phyloP scores from a whole-genome alignment of 2,888 invertebrate genomes.

The Tinea semifulvella region DNA sequence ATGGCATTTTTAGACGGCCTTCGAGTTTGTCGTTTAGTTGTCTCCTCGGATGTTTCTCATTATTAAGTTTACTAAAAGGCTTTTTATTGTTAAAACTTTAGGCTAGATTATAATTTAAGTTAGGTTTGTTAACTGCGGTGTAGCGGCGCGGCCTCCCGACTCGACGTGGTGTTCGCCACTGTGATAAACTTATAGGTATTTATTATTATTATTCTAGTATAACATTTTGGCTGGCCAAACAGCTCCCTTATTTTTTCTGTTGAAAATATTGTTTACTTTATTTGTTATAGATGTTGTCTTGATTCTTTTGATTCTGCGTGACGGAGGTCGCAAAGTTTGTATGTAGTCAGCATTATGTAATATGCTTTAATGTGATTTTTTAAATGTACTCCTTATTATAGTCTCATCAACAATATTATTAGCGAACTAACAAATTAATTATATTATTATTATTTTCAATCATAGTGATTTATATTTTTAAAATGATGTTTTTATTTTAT shows the following conservation, averaged over 20 bases:
- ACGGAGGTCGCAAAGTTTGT: constrained; percentile 53
- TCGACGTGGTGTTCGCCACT: constrained; percentile 5
- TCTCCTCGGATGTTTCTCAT: constrained; percentile 61
- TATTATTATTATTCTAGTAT: neutral
- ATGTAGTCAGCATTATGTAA: constrained; percentile 68
- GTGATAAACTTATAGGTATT: too few species aligned
- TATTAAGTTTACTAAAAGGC: constrained; percentile 56
- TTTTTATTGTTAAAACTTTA: constrained; percentile 67
- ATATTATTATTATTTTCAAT: constrained; percentile 44
- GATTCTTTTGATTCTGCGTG: neutral
- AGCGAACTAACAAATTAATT: constrained; percentile 52
- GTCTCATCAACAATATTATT: constrained; percentile 61
- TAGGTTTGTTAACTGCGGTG: constrained; percentile 66
- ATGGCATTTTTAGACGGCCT: constrained; percentile 35
- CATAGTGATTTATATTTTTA: constrained; percentile 63
- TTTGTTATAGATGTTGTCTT: constrained; percentile 6
- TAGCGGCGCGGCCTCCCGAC: constrained; percentile 19
- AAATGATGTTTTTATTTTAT: constrained; percentile 63
- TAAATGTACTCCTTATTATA: constrained; percentile 65
- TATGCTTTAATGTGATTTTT: constrained; percentile 70
- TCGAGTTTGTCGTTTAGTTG: constrained; percentile 52
- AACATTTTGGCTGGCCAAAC: constrained; percentile 3
- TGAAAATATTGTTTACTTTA: constrained; percentile 10
- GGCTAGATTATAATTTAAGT: constrained; percentile 67
- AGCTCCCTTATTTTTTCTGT: neutral